A percentile compares a stretch with the other conserved stretches of the same genome.
phyloP scores from a whole-genome alignment of 2,113 vertebrate genomes.

The Dasyurus viverrinus region DNA sequence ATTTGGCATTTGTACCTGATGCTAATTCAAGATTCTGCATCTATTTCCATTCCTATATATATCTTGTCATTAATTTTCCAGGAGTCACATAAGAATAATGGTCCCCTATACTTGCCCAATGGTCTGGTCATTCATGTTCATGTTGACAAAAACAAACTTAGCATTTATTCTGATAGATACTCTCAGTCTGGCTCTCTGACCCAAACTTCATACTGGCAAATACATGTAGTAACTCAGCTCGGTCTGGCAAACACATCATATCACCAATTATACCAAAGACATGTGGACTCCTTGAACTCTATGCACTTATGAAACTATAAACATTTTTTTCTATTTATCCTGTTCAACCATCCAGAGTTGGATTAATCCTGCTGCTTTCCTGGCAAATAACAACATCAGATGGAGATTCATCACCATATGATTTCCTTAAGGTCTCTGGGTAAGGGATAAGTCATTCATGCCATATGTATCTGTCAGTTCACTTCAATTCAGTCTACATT shows the following conservation, averaged over 20 bases:
- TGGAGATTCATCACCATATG: not conserved
- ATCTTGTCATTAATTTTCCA: not conserved
- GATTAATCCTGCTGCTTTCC: not conserved
- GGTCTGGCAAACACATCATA: not conserved
- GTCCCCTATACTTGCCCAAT: not conserved
- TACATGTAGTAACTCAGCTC: not conserved
- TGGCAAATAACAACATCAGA: not conserved
- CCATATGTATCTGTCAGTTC: not conserved
- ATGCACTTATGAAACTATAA: not conserved
- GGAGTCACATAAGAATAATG: not conserved
- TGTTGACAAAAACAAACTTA: not conserved
- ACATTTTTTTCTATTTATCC: not conserved
- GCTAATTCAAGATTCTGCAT: not conserved
- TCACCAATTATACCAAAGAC: not conserved
- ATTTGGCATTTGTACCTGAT: not conserved
- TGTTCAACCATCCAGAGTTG: not conserved
- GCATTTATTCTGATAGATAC: not conserved
- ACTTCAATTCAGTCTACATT: not conserved
- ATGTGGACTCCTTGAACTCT: not conserved
- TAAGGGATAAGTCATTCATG: not conserved
- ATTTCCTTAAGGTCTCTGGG: not conserved
- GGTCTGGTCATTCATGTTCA: not conserved
- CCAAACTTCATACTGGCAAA: not conserved
- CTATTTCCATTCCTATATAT: not conserved
- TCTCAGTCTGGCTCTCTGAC: not conserved